Conservation (phyloP, 1,140 invertebrate species). For the Apis florea region DNA sequence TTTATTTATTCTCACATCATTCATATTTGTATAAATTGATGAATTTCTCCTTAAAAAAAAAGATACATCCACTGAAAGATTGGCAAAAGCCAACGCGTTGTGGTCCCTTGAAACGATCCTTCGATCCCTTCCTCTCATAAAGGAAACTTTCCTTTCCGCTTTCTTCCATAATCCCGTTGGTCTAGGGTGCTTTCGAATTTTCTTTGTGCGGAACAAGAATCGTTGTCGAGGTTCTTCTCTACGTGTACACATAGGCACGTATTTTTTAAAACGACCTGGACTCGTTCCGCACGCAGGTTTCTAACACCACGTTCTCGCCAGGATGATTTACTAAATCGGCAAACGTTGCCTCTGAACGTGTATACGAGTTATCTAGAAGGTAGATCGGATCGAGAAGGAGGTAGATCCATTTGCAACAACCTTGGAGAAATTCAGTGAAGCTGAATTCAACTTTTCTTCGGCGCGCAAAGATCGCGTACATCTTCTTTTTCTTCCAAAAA, state of each 20-base stretch:
- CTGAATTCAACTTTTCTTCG: no score
- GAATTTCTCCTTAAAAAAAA: no score
- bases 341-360: not conserved
- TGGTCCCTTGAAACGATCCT: constrained; percentile 5
- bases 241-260: not conserved
- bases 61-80: not conserved
- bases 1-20: no score
- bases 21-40: no score
- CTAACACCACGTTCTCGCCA: not conserved
- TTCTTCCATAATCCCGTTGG: not conserved
- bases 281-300: constrained; percentile 10
- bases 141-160: constrained; percentile 21
- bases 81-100: not conserved
- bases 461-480: no score
- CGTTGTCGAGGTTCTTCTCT: not conserved
- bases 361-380: not conserved
- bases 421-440: no score
- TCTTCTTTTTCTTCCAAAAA: no score
- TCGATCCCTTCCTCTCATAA: constrained; percentile 8
- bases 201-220: constrained; percentile 8
- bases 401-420: no score
- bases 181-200: constrained; percentile 24
- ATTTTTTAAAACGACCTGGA: constrained; percentile 15
- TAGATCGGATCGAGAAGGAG: not conserved
- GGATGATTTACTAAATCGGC: constrained; percentile 12